These are phyloP conservation scores for Oligia latruncula DNA, from an alignment of 2,888 invertebrate genomes.

Conservation along the genomic window DNA sequence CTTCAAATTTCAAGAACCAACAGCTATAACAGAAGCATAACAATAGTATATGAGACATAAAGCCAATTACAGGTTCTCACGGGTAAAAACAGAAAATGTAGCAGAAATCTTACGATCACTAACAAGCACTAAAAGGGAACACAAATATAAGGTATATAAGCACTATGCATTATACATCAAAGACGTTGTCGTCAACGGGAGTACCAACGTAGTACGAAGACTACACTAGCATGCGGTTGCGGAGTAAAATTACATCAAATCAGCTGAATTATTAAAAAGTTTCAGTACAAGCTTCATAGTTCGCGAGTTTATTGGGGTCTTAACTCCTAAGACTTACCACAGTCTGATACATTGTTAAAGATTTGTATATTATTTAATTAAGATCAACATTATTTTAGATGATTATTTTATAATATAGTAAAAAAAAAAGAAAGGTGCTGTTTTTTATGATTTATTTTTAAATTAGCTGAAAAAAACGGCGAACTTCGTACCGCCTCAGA, in stretches of 20 bases:
- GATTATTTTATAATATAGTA: no score
- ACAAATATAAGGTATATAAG: no score
- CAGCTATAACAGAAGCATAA: no score
- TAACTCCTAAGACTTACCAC: slow-evolving; percentile 31
- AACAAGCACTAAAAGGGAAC: no score
- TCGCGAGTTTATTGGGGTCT: slow-evolving; percentile 56
- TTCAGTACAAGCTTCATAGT: slow-evolving; percentile 64
- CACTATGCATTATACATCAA: slow-evolving; percentile 23
- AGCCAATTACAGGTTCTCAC: no score
- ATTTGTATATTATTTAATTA: background rate
- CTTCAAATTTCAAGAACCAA: background rate
- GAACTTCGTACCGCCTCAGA: no score
- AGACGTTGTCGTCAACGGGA: slow-evolving; percentile 62
- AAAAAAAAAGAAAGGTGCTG: background rate
- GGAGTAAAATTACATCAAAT: slow-evolving; percentile 85
- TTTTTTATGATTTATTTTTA: background rate
- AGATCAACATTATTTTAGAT: background rate
- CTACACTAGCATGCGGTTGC: slow-evolving; percentile 80
- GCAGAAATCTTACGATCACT: no score
- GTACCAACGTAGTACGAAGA: slow-evolving; percentile 61
- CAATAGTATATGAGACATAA: no score
- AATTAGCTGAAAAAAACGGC: background rate
- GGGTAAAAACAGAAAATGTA: no score
- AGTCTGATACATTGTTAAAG: slow-evolving; percentile 27
- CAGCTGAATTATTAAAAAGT: slow-evolving; percentile 85